Evolutionary conservation across 2,113 vertebrate species (phyloP).

Genomic region (Egretta garzetta): DNA sequence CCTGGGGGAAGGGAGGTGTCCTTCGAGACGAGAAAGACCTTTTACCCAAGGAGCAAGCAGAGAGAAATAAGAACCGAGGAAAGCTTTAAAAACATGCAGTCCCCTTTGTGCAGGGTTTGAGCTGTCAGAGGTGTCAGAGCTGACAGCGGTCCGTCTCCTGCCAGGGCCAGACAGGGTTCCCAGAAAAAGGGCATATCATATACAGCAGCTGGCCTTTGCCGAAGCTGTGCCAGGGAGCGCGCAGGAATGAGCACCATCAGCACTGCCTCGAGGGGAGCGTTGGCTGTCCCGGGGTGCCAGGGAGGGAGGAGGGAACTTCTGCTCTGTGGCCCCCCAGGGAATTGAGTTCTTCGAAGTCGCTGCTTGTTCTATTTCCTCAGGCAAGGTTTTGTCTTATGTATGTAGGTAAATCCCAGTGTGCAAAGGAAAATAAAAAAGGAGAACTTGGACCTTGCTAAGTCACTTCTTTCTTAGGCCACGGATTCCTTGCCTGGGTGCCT

Average conservation of each 20-base stretch:
- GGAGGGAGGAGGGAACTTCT: accelerated
- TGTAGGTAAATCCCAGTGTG: conserved; percentile 58
- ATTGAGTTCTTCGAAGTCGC: neutral
- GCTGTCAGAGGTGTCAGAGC: neutral
- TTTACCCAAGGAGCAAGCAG: neutral
- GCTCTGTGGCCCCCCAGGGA: accelerated
- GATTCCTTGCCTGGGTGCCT: neutral
- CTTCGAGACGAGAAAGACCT: neutral
- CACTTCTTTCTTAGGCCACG: neutral
- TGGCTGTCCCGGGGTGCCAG: accelerated
- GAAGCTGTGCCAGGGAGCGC: neutral
- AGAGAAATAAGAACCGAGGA: neutral
- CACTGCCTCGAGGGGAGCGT: neutral
- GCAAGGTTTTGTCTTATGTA: neutral
- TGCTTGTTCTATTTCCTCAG: neutral
- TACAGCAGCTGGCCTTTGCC: conserved; percentile 8
- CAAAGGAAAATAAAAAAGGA: neutral
- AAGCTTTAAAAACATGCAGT: neutral
- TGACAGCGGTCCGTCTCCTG: neutral
- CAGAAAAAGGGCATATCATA: conserved; percentile 31
- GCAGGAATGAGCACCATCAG: conserved; percentile 53
- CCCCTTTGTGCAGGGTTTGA: neutral
- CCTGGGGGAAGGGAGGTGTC: neutral
- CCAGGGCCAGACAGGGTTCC: neutral
- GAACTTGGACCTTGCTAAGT: neutral